Conservation (phyloP, 2,888 invertebrate genomes). For the Trissolcus brochymenae region DNA sequence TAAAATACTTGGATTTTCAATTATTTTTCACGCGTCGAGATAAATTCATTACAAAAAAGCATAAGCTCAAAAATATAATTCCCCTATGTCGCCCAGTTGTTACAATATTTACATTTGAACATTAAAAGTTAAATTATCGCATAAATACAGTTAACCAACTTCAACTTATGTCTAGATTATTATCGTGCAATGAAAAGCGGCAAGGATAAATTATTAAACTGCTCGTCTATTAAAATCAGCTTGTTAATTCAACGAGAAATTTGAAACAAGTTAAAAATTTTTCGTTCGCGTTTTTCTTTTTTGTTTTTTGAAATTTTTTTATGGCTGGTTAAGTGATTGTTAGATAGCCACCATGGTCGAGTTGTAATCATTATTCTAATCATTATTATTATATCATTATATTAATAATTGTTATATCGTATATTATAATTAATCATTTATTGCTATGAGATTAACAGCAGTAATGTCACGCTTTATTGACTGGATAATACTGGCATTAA, state of each 20-base stretch:
- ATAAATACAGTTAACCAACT: conserved; percentile 5
- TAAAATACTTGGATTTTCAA: not conserved
- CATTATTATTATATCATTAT: conserved; percentile 37
- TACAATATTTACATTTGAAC: conserved; percentile 3
- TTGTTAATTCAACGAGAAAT: too few species aligned
- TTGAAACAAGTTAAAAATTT: not conserved
- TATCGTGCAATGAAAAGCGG: too few species aligned
- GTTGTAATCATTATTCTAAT: conserved; percentile 55
- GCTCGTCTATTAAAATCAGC: too few species aligned
- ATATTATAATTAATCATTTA: conserved; percentile 60
- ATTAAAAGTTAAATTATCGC: conserved; percentile 1
- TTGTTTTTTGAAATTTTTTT: not conserved
- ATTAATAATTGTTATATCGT: conserved; percentile 36
- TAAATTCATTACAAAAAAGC: not conserved
- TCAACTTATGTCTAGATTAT: not conserved
- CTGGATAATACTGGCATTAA: conserved; percentile 68
- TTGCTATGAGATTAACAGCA: conserved; percentile 66
- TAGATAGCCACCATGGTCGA: conserved; percentile 70
- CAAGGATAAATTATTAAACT: too few species aligned
- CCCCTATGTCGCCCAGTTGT: too few species aligned
- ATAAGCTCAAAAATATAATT: too few species aligned
- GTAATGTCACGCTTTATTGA: conserved; percentile 66
- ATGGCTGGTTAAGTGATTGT: conserved; percentile 46
- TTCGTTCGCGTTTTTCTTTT: not conserved
- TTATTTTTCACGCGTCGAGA: conserved; percentile 1